These are phyloP conservation scores for Lithophane semibrunnea DNA, from an alignment of 2,888 invertebrate species.

Conservation along the genomic window DNA sequence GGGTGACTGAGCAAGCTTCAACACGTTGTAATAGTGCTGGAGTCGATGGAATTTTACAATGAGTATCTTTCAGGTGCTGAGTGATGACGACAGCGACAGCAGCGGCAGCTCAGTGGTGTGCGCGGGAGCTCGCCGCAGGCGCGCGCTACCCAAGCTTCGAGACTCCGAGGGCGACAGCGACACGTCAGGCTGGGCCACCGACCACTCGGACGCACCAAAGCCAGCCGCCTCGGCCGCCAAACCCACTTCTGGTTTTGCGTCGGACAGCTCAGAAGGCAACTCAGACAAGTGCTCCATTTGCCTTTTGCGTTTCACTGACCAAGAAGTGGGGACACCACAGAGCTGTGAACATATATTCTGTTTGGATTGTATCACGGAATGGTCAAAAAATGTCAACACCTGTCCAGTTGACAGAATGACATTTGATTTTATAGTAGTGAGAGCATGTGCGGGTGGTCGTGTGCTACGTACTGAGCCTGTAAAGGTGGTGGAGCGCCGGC, in stretches of 20 bases:
- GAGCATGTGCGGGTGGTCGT: conserved; percentile 92
- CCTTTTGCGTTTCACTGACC: conserved; percentile 93
- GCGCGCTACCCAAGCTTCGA: conserved; percentile 78
- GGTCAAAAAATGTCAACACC: conserved; percentile 98
- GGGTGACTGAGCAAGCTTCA: conserved; percentile 76
- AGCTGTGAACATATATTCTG: conserved; percentile 97
- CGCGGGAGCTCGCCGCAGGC: conserved; percentile 77
- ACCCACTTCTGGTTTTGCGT: conserved; percentile 83
- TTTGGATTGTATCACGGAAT: conserved; percentile 96
- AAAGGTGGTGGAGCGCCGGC: conserved; percentile 88
- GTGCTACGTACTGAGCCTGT: conserved; percentile 92
- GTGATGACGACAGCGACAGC: conserved; percentile 87
- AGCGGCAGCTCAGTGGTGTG: conserved; percentile 82
- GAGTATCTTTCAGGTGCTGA: conserved; percentile 86
- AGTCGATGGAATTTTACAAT: conserved; percentile 27
- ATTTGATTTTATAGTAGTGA: conserved; percentile 94
- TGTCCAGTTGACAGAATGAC: conserved; percentile 97
- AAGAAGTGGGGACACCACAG: conserved; percentile 96
- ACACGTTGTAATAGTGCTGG: conserved; percentile 21
- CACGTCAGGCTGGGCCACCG: conserved; percentile 78
- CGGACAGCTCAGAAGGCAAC: conserved; percentile 92
- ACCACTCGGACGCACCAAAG: conserved; percentile 69
- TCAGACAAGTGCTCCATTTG: conserved; percentile 98
- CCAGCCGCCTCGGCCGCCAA: conserved; percentile 56
- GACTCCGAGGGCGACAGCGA: conserved; percentile 85